Percentiles rank a stretch among this genome's conserved stretches.
Conservation (phyloP, 2,888 invertebrate species). For the Opisthograptis luteolata region DNA sequence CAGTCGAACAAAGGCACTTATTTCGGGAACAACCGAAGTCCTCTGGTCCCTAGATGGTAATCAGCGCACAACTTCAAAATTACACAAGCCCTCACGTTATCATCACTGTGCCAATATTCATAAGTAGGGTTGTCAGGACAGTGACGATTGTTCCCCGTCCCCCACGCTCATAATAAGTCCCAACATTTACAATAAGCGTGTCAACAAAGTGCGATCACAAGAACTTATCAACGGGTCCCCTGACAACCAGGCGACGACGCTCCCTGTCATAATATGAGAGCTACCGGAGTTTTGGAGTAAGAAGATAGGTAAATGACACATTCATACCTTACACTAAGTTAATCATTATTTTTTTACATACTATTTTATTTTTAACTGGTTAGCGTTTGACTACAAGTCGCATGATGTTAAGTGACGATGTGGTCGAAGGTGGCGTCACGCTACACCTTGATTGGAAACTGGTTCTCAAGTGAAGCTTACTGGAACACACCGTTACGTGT, state of each 20-base stretch:
- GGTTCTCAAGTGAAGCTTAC: too few relatives aligned
- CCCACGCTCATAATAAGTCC: conserved; percentile 15
- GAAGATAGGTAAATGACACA: too few relatives aligned
- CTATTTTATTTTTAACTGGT: too few relatives aligned
- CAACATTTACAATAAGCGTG: conserved; percentile 20
- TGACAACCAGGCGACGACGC: conserved; percentile 20
- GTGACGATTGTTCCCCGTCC: conserved; percentile 16
- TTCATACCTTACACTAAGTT: too few relatives aligned
- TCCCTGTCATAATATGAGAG: background rate
- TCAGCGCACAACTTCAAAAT: conserved; percentile 22
- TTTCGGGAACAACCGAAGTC: conserved; percentile 7
- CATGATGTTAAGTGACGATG: too few relatives aligned
- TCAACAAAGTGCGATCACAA: conserved; percentile 24
- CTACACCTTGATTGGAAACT: too few relatives aligned
- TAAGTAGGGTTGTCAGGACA: conserved; percentile 24
- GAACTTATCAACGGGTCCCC: conserved; percentile 35
- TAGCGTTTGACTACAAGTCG: too few relatives aligned
- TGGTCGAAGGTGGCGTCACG: too few relatives aligned
- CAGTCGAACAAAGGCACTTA: conserved; percentile 17
- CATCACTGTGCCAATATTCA: conserved; percentile 34
- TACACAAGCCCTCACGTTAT: conserved; percentile 22
- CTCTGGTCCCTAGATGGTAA: conserved; percentile 19
- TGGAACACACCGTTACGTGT: too few relatives aligned
- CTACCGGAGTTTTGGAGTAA: background rate
- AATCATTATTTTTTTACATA: too few relatives aligned